phyloP scores from a whole-genome alignment of 2,113 vertebrate genomes.

The Herpetotheres cachinnans region DNA sequence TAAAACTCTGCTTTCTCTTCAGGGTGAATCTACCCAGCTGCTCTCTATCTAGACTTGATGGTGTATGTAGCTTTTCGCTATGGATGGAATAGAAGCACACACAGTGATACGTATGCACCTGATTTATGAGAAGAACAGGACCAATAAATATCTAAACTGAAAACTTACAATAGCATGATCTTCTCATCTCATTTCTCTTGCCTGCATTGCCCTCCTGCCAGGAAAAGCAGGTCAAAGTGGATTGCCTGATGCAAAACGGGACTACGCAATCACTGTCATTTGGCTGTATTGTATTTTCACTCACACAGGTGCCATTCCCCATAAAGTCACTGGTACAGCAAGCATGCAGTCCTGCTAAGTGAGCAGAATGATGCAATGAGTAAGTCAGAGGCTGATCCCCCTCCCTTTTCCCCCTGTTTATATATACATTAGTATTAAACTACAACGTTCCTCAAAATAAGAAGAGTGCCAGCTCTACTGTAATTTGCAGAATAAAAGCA shows the following conservation, averaged over 20 bases:
- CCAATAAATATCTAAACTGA: not conserved
- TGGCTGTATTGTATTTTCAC: not conserved
- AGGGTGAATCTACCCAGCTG: not conserved
- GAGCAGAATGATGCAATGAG: not conserved
- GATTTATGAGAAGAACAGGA: not conserved
- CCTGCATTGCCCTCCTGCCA: not conserved
- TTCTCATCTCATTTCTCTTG: not conserved
- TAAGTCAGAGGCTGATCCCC: not conserved
- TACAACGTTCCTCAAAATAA: not conserved
- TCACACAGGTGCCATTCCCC: not conserved
- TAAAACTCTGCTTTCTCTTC: not conserved
- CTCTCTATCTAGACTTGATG: not conserved
- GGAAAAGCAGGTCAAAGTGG: not conserved
- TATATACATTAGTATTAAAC: not conserved
- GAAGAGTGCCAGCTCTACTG: not conserved
- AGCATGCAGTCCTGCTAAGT: not conserved
- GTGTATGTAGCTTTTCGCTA: not conserved
- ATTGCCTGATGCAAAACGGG: not conserved
- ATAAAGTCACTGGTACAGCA: not conserved
- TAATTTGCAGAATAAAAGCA: not conserved
- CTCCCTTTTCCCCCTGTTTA: not conserved
- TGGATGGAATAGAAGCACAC: not conserved
- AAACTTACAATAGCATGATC: not conserved
- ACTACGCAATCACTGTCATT: not conserved
- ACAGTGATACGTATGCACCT: not conserved